Conservation (phyloP, 2,113 vertebrate genomes). For the Podarcis raffonei region DNA sequence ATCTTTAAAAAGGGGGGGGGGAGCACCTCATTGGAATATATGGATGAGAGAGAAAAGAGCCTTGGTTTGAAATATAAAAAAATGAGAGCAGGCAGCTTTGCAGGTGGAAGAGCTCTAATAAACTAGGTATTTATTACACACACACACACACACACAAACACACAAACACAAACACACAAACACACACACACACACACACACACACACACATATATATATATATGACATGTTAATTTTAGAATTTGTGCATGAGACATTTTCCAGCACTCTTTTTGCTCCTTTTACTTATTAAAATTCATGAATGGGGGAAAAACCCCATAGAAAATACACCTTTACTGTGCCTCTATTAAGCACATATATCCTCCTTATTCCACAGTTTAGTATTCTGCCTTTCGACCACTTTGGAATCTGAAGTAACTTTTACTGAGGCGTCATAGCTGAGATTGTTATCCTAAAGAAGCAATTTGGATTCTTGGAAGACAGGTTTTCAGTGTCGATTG, state of each 20-base stretch:
- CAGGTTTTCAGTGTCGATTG: not conserved
- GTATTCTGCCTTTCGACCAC: not conserved
- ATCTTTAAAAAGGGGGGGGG: not conserved
- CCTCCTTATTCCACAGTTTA: not conserved
- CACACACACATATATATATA: not conserved
- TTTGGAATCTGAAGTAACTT: not conserved
- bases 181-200: not conserved
- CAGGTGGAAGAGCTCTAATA: constrained; percentile 17
- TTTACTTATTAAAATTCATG: constrained; percentile 28
- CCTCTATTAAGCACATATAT: not conserved
- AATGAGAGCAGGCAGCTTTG: constrained; percentile 6
- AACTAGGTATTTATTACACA: constrained; percentile 3
- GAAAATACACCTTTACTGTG: not conserved
- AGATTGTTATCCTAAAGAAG: not conserved
- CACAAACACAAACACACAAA: too few relatives aligned
- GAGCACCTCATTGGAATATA: not conserved
- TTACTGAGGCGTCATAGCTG: not conserved
- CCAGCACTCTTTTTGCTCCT: not conserved
- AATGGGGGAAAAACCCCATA: not conserved
- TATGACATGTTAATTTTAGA: not conserved
- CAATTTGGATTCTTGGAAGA: not conserved
- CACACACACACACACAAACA: too few relatives aligned
- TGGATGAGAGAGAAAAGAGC: not conserved
- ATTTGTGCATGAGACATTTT: not conserved
- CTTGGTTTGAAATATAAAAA: constrained; percentile 6